These are phyloP conservation scores for Syngnathus floridae DNA, from an alignment of 2,113 vertebrate genomes.

Conservation along the genomic window DNA sequence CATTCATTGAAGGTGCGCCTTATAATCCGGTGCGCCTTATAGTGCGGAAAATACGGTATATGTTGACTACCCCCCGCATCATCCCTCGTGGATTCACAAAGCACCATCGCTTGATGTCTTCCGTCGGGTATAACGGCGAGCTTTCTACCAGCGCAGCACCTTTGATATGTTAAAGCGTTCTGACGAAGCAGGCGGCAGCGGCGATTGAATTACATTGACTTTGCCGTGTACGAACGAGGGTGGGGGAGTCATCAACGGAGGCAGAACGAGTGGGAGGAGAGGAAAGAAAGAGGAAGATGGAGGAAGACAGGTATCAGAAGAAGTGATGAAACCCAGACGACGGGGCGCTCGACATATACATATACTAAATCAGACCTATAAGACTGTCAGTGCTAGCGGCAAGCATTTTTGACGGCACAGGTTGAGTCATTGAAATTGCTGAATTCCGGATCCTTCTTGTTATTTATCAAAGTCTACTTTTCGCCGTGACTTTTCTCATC, in stretches of 20 bases:
- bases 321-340: constrained; percentile 10
- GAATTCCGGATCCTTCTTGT: constrained; percentile 19
- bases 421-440: constrained; percentile 30
- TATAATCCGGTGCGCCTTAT: no score
- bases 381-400: constrained; percentile 34
- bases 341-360: constrained; percentile 11
- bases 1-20: no score
- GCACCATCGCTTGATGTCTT: constrained; percentile 48
- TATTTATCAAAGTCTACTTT: constrained; percentile 16
- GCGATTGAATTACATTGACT: constrained; percentile 38
- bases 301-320: constrained; percentile 13
- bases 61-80: background rate
- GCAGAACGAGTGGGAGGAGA: constrained; percentile 1
- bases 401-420: constrained; percentile 15
- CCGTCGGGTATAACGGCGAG: constrained; percentile 41
- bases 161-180: constrained; percentile 64
- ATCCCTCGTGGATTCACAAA: constrained; percentile 17
- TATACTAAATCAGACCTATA: constrained; percentile 18
- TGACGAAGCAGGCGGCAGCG: constrained; percentile 45
- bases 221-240: constrained; percentile 30
- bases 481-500: background rate
- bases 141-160: constrained; percentile 40
- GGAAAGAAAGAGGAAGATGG: background rate
- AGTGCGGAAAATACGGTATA: background rate
- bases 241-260: constrained; percentile 14